phyloP scores from a whole-genome alignment of 2,888 invertebrate genomes.

The Amphipyra berbera region DNA sequence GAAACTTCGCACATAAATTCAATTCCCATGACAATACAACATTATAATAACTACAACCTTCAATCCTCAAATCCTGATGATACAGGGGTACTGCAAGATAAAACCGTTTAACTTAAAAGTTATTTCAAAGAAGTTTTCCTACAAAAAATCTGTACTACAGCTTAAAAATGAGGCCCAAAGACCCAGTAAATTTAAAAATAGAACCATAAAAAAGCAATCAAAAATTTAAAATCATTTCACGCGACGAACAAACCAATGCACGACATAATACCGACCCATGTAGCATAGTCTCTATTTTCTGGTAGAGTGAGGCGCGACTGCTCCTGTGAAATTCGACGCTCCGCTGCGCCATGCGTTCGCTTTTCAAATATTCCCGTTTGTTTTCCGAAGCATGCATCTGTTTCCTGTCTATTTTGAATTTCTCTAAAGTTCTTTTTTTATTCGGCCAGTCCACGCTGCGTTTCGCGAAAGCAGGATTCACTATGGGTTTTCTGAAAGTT shows the following conservation, averaged over 20 bases:
- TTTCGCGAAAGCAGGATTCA: conserved; percentile 87
- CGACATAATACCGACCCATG: conserved; percentile 88
- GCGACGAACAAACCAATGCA: conserved; percentile 22
- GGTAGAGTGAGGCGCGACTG: conserved; percentile 91
- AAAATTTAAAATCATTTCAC: conserved; percentile 7
- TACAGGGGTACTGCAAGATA: no score
- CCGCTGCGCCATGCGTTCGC: conserved; percentile 68
- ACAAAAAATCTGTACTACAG: no score
- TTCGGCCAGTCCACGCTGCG: conserved; percentile 76
- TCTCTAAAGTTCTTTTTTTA: conserved; percentile 69
- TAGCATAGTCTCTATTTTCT: conserved; percentile 91
- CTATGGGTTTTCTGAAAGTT: conserved; percentile 82
- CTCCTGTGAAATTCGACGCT: conserved; percentile 90
- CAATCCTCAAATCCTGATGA: no score
- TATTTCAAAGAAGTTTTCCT: no score
- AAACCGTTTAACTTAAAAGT: no score
- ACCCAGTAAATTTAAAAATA: no score
- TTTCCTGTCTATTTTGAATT: conserved; percentile 81
- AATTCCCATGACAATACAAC: no score
- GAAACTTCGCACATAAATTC: no score
- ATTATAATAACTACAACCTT: no score
- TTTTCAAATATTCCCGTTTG: conserved; percentile 80
- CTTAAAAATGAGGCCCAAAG: no score
- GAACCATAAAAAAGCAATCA: conserved; percentile 18
- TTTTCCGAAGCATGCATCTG: conserved; percentile 83